Percentiles rank a stretch among this genome's conserved stretches.
Evolutionary conservation across 2,113 vertebrate genomes (phyloP).

Genomic region (Pipa parva): DNA sequence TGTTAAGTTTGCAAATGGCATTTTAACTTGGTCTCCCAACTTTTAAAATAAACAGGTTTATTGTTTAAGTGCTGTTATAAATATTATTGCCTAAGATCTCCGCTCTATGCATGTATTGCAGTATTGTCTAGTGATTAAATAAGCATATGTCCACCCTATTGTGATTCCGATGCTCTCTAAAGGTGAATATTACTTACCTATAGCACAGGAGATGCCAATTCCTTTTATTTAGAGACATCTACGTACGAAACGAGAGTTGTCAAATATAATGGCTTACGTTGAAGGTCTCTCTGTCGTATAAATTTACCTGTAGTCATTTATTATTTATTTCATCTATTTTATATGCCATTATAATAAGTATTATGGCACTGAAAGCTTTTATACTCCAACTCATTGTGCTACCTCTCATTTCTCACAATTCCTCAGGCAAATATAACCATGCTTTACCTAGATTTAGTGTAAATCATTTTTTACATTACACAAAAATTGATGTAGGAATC

Average conservation of each 20-base stretch:
- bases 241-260: conserved; percentile 65
- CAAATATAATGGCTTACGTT: conserved; percentile 83
- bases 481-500: conserved; percentile 62
- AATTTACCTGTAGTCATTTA: conserved; percentile 87
- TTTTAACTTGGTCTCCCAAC: conserved; percentile 14
- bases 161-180: conserved; percentile 50
- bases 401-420: conserved; percentile 86
- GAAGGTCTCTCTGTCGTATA: conserved; percentile 86
- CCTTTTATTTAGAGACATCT: conserved; percentile 74
- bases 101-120: conserved; percentile 44
- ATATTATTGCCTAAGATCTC: conserved; percentile 46
- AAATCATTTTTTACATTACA: conserved; percentile 78
- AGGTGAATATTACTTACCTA: conserved; percentile 58
- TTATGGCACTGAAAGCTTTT: conserved; percentile 90
- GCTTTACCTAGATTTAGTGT: conserved; percentile 85
- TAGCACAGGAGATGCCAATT: conserved; percentile 55
- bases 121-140: conserved; percentile 55
- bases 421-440: conserved; percentile 77
- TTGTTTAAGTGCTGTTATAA: conserved; percentile 37
- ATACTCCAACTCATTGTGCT: conserved; percentile 73
- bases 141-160: conserved; percentile 52
- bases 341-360: conserved; percentile 94
- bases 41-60: conserved; percentile 15
- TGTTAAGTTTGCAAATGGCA: not conserved
- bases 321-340: conserved; percentile 96